phyloP scores from a whole-genome alignment of 2,797 vertebrate genomes.

The Myotis planiceps region DNA sequence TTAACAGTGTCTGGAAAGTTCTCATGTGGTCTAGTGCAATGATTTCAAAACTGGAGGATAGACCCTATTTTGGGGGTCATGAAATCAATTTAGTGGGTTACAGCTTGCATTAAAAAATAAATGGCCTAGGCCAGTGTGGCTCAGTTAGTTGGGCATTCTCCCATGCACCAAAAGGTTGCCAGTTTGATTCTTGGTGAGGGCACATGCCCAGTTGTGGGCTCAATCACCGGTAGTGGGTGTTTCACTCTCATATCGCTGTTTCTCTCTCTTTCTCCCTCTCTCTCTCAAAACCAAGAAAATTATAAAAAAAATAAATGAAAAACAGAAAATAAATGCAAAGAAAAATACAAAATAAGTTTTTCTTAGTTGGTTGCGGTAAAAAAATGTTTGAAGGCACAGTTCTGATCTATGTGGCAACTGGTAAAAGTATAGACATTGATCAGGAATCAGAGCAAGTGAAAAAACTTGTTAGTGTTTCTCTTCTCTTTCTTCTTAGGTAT shows the following conservation, averaged over 20 bases:
- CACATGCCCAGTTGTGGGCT: background rate
- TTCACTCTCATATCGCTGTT: background rate
- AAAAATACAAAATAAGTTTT: constrained; percentile 47
- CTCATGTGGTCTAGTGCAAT: background rate
- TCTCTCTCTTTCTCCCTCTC: background rate
- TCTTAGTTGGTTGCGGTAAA: background rate
- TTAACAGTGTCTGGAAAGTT: background rate
- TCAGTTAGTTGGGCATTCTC: background rate
- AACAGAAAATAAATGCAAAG: background rate
- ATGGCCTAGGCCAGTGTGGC: background rate
- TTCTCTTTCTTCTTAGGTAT: background rate
- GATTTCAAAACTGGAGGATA: constrained; percentile 28
- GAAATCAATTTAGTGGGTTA: constrained; percentile 55
- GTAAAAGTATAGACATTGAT: background rate
- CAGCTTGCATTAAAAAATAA: constrained; percentile 9
- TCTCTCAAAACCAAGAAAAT: background rate
- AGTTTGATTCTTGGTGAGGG: background rate
- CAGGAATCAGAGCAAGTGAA: background rate
- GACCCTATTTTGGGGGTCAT: background rate
- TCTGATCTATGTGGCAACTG: constrained; percentile 1
- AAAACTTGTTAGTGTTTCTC: background rate
- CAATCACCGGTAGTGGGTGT: background rate
- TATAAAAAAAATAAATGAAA: constrained; percentile 39
- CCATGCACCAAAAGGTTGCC: background rate
- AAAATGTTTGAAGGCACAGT: constrained; percentile 24